phyloP scores from a whole-genome alignment of 35 echinoderm and acorn worm genomes.

The Patiria miniata region DNA sequence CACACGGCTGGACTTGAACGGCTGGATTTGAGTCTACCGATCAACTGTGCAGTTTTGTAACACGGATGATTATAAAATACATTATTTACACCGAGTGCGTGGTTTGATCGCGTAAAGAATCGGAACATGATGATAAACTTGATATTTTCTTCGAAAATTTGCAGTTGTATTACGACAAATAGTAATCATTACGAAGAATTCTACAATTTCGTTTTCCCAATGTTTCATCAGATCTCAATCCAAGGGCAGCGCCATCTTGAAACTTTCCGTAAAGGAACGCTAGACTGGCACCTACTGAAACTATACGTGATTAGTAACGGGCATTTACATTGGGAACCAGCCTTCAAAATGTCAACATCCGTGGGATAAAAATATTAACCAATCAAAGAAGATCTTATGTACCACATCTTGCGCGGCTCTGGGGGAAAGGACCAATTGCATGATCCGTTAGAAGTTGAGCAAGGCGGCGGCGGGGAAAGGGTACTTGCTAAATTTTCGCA shows the following conservation, averaged over 20 bases:
- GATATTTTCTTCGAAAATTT: not conserved
- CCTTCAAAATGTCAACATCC: no score
- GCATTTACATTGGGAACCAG: no score
- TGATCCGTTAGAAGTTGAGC: not conserved
- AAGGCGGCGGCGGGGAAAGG: not conserved
- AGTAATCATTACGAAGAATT: no score
- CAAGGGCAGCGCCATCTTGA: slow-evolving; percentile 2
- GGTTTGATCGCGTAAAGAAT: not conserved
- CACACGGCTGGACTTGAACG: not conserved
- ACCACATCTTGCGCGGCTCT: not conserved
- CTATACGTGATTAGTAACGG: no score
- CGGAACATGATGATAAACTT: not conserved
- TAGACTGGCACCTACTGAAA: no score
- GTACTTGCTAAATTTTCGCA: not conserved
- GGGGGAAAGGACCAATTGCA: not conserved
- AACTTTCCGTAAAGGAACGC: not conserved
- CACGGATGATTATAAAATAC: not conserved
- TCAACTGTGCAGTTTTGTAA: slow-evolving; percentile 16
- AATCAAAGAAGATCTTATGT: not conserved
- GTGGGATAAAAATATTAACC: not conserved
- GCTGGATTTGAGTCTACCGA: not conserved
- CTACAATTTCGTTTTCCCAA: no score
- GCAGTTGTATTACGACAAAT: no score
- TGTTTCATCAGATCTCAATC: not conserved
- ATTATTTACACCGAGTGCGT: not conserved